Base-by-base conservation (phyloP, 2,888 invertebrate species). In the Diaphora mendica region DNA sequence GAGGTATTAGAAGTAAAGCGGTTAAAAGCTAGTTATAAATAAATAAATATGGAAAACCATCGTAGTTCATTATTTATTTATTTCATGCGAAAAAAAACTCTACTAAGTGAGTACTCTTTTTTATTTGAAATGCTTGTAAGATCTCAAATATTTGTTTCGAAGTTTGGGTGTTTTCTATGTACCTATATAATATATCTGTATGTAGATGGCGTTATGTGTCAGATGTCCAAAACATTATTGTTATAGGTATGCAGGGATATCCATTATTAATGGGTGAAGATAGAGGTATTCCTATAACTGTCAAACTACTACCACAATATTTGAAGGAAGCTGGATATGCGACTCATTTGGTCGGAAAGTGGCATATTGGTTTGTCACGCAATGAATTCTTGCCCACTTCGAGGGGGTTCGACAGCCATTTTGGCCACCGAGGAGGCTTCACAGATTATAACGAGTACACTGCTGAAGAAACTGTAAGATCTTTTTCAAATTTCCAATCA, bases 351-450 rank as follows among this genome's bases (percentile, higher is more conserved):
- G 96, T 98, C 23, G 98, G 98, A 23, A 98, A 98, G 94, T 98
- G 98, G 98, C 96, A 97, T 85, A 93, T 97, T 71, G 98, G 98
- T 2, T 87, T 87, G 71, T 90, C 94, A 3, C 95, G 94, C 4
- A 82, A 85, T 69, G 92, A 95, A 78, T 97, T 96, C 87, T 96
- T 97, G 9, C 98, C 98, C 1, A 96, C 96, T 0, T 92, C 93
- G 77, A 96, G 98, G 51, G 98, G 98, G 5, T 99, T 98, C 87
- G 97, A 98, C 85, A 96, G 97, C 44, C 98, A 98, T 89, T 98
- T 97, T 87, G 99, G 99, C 2, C 98, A 98, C 88, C 97, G 98
- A 96, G 97, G 97, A 77, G 98, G 98, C 3, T 97, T 96, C 81
- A 97, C 98, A 74, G 98, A 98, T 88, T 99, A 99, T 87, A 98